Conservation (phyloP, 1,140 invertebrate species). For the Pantala flavescens region DNA sequence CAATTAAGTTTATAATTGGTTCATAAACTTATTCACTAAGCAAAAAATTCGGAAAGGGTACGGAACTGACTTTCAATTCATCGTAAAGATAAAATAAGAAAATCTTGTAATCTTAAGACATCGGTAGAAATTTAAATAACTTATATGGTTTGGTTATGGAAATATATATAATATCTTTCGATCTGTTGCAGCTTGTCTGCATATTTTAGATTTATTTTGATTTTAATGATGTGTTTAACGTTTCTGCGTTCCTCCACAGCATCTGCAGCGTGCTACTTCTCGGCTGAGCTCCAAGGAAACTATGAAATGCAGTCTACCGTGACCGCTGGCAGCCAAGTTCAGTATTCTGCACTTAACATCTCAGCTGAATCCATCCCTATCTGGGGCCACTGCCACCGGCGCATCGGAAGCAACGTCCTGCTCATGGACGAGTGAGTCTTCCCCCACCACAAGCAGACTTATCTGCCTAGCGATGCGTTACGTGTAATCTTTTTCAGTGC, state of each 20-base stretch:
- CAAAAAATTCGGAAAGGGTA: no score
- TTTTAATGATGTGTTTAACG: not conserved
- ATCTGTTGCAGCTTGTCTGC: no score
- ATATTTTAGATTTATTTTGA: no score
- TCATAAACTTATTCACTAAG: no score
- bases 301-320: slow-evolving; percentile 50
- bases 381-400: slow-evolving; percentile 53
- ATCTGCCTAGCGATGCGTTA: not conserved
- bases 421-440: slow-evolving; percentile 47
- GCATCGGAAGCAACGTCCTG: slow-evolving; percentile 47
- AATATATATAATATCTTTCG: no score
- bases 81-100: no score
- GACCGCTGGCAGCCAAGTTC: slow-evolving; percentile 37
- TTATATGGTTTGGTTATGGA: no score
- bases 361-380: slow-evolving; percentile 52
- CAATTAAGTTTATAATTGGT: no score
- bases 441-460: not conserved
- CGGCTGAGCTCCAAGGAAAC: slow-evolving; percentile 55
- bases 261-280: slow-evolving; percentile 48
- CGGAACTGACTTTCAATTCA: no score
- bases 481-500: not conserved
- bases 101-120: no score
- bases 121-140: no score
- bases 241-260: slow-evolving; percentile 20
- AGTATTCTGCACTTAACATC: slow-evolving; percentile 52